Evolutionary conservation across 2,888 invertebrate genomes (phyloP), one percentile per base, ranked within the genome.

Genomic region (Pogonocherus hispidulus): DNA sequence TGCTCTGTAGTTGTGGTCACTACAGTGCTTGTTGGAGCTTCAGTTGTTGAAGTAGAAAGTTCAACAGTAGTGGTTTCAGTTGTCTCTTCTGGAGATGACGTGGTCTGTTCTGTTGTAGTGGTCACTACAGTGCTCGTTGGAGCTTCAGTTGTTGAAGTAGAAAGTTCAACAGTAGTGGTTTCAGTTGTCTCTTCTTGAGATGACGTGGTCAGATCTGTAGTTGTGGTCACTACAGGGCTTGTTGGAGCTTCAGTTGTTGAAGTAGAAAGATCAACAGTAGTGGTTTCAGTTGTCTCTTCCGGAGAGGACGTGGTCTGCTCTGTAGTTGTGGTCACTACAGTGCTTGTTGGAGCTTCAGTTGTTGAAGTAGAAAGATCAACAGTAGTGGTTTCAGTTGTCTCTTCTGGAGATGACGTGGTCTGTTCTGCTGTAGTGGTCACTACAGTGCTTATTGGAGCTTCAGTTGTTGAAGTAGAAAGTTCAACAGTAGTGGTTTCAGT

Each of bases 291-390:
- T 37, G 37, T 37, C n/a, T 5, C 37, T 37, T 8, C 37, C 8
- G 41, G n/a, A 37, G 37, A 27, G 8, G 67, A 65, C 16, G 44
- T 20, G 56, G 22, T 52, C 14, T 8, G 44, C 9, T 41, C 44
- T 3, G n/a, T 9, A 41, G 44, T 41, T 3, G 44, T 41, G n/a
- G 44, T 4, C n/a, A 5, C 44, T 5, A 3, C 9, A 4, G 16
- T 11, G 4, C 27, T 27, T 3, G 52, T 27, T 63, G 49, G 49
- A 2, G 60, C 41, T 60, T 46, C 60, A 27, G 22, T 63, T 27
- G 72, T 62, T 47, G 65, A 67, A 46, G 54, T 51, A 4, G 20
- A 5, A 9, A 19, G 19, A 3, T 52, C 18, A n/a, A n/a, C n/a
- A n/a, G n/a, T n/a, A n/a, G 32, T 52, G 2, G 52, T 51, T 3